phyloP scores from a whole-genome alignment of 2,113 vertebrate species.

The Meriones unguiculatus region DNA sequence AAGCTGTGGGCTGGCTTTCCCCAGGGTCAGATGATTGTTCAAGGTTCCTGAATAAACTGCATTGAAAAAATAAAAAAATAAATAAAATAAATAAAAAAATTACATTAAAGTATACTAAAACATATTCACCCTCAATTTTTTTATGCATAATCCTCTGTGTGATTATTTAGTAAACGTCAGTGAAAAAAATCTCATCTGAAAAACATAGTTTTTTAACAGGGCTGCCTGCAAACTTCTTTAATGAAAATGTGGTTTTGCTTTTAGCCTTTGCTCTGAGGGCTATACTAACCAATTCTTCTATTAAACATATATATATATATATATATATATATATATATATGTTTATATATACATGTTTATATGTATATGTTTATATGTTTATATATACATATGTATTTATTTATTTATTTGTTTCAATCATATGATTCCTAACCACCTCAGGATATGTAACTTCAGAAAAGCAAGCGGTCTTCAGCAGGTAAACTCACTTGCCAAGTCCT shows the following conservation, averaged over 20 bases:
- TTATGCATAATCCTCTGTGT: not conserved
- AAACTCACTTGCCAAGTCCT: not conserved
- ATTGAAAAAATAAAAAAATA: too few species aligned
- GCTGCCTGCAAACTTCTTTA: not conserved
- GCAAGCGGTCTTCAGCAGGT: not conserved
- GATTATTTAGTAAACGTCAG: not conserved
- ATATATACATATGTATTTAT: too few species aligned
- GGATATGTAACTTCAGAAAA: not conserved
- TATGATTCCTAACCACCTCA: not conserved
- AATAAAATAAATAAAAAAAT: not conserved
- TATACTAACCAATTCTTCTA: not conserved
- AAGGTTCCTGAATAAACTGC: too few species aligned
- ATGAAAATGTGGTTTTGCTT: not conserved
- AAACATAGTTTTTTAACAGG: not conserved
- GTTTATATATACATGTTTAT: too few species aligned
- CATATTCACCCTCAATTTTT: not conserved
- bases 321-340: too few species aligned
- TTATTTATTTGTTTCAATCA: not conserved
- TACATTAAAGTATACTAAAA: not conserved
- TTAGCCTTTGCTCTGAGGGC: not conserved
- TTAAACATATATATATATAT: not conserved
- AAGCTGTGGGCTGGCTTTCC: too few species aligned
- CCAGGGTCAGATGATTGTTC: too few species aligned
- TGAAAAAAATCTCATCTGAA: constrained; percentile 27
- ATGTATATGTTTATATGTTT: too few species aligned